Evolutionary conservation across 2,797 vertebrate species (phyloP).

Genomic region (Acipenser ruthenus): DNA sequence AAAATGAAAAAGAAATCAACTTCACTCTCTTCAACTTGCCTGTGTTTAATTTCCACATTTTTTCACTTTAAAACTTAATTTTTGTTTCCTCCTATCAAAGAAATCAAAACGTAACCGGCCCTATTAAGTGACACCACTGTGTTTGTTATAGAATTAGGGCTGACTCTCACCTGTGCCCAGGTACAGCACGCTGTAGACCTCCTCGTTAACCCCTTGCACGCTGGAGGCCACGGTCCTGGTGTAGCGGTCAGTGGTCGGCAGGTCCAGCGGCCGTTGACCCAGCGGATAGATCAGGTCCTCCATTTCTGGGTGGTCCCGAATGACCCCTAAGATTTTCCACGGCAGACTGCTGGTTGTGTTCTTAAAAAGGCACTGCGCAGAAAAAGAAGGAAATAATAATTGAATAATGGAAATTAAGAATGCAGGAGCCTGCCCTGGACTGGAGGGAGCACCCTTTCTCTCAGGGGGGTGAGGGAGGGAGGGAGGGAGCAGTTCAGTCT

Average conservation of each 20-base stretch:
- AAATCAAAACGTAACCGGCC: no score
- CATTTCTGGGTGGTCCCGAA: conserved; percentile 66
- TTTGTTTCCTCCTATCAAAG: no score
- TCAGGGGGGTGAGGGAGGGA: no score
- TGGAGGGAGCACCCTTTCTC: no score
- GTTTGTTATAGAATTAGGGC: no score
- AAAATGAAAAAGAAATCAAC: no score
- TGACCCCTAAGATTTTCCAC: conserved; percentile 57
- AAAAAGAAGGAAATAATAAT: background rate
- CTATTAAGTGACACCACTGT: no score
- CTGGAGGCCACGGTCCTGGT: conserved; percentile 60
- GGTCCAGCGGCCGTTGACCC: conserved; percentile 55
- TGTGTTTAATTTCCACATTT: no score
- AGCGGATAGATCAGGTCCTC: conserved; percentile 62
- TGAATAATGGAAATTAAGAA: background rate
- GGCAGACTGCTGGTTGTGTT: conserved; percentile 33
- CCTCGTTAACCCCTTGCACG: conserved; percentile 58
- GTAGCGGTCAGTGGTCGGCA: conserved; percentile 64
- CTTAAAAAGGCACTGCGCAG: conserved; percentile 32
- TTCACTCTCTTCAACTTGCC: no score
- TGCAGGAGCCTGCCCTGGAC: no score
- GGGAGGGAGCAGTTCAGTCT: no score
- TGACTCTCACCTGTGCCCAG: conserved; percentile 62
- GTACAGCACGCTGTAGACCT: conserved; percentile 66
- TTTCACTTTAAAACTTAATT: no score